Conservation (phyloP, 2,113 vertebrate species). For the Mesoclemmys tuberculata region DNA sequence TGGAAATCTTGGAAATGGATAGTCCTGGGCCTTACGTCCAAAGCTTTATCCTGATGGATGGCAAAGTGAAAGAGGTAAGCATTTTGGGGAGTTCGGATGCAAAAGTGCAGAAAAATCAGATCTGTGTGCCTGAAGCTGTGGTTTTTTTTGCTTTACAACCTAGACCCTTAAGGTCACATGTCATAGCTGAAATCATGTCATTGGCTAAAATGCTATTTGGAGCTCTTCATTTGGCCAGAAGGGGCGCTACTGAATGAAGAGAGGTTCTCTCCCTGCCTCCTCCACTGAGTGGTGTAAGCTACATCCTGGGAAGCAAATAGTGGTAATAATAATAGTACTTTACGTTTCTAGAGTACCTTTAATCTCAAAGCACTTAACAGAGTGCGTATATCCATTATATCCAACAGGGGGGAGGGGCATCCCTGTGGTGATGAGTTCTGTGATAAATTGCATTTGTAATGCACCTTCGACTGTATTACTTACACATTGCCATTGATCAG, state of each 20-base stretch:
- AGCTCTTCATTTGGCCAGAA: neutral
- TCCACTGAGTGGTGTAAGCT: accelerated
- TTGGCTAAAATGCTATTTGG: neutral
- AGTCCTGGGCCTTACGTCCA: slow-evolving; percentile 11
- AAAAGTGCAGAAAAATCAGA: neutral
- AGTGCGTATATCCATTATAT: neutral
- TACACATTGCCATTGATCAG: neutral
- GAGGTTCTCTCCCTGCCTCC: neutral
- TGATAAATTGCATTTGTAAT: neutral
- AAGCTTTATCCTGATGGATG: slow-evolving; percentile 36
- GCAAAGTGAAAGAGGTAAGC: slow-evolving; percentile 58
- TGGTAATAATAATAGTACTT: neutral
- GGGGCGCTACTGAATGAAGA: neutral
- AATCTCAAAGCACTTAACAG: neutral
- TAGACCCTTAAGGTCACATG: neutral
- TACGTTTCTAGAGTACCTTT: neutral
- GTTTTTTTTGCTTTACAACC: neutral
- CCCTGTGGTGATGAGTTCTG: neutral
- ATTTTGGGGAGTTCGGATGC: slow-evolving; percentile 13
- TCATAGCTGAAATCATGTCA: neutral
- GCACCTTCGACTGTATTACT: neutral
- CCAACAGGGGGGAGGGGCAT: neutral
- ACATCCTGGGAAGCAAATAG: neutral
- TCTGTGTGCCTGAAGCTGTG: neutral
- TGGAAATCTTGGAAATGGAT: slow-evolving; percentile 3